Conservation (phyloP, 2,888 invertebrate species). For the Ophion obscuratus region DNA sequence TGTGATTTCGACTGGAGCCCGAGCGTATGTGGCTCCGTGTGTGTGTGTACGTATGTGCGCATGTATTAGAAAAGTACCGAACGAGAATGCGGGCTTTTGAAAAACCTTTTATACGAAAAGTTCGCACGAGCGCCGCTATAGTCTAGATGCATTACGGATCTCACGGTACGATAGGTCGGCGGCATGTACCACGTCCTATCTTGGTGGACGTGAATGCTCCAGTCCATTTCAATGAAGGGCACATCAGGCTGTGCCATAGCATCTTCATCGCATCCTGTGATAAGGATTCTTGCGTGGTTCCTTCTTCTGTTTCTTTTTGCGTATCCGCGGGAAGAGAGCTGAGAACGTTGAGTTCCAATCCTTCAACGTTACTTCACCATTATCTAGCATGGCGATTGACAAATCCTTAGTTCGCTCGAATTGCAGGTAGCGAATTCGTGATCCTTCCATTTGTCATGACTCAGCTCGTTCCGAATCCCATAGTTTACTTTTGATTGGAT, state of each 20-base stretch:
- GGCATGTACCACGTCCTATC: conserved; percentile 42
- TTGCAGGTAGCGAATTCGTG: neutral
- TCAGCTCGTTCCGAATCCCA: neutral
- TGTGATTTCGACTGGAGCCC: conserved; percentile 22
- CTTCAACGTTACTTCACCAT: neutral
- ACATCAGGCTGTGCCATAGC: conserved; percentile 18
- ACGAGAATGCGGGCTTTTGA: conserved; percentile 56
- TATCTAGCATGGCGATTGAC: neutral
- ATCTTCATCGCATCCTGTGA: conserved; percentile 17
- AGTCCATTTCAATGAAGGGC: conserved; percentile 63
- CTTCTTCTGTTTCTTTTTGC: conserved; percentile 29
- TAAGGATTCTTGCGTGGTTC: conserved; percentile 5
- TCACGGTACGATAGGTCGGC: conserved; percentile 67
- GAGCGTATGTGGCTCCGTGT: conserved; percentile 15
- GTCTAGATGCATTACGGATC: conserved; percentile 77
- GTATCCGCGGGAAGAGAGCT: conserved; percentile 11
- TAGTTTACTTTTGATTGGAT: neutral
- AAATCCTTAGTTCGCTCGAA: neutral
- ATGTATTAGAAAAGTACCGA: conserved; percentile 24
- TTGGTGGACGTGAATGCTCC: conserved; percentile 48
- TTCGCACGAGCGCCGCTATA: conserved; percentile 75
- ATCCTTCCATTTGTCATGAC: neutral
- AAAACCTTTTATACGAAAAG: conserved; percentile 71
- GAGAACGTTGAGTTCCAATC: neutral
- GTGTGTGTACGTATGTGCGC: conserved; percentile 11